Percentiles rank a stretch among this genome's conserved stretches.
Conservation (phyloP, 92 coral and sea anemone species). For the Diadumene lineata region DNA sequence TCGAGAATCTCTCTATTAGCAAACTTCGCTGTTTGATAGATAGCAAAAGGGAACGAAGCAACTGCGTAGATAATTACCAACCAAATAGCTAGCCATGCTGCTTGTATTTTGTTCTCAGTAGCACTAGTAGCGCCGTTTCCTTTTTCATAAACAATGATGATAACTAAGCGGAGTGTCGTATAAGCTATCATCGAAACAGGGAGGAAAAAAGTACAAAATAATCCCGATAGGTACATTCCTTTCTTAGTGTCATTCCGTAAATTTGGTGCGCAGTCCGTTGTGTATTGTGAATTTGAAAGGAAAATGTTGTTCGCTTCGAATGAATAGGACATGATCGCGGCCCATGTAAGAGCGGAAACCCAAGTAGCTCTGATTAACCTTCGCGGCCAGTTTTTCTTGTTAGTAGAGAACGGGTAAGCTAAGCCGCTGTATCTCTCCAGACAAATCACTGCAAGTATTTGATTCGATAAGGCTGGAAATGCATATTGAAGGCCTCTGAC, state of each 20-base stretch:
- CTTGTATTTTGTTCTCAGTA: background rate
- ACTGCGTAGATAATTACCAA: background rate
- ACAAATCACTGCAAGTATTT: background rate
- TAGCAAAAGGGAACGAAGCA: background rate
- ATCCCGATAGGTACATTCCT: background rate
- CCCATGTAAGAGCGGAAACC: background rate
- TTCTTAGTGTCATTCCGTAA: background rate
- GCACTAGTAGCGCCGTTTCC: background rate
- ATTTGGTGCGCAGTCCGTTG: background rate
- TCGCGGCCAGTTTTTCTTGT: background rate
- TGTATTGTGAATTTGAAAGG: too few relatives aligned
- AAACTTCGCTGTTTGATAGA: background rate
- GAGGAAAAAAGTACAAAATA: background rate
- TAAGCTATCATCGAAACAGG: background rate
- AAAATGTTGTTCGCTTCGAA: background rate
- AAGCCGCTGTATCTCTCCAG: background rate
- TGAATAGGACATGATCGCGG: background rate
- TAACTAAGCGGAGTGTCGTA: background rate
- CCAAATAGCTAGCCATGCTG: conserved; percentile 6
- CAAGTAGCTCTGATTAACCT: background rate
- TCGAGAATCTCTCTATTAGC: background rate
- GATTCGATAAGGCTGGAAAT: background rate
- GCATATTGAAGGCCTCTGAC: background rate
- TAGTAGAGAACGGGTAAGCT: background rate
- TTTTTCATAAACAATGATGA: background rate